These are phyloP conservation scores for Myzus persicae DNA, from an alignment of 1,140 invertebrate species.

Conservation along the genomic window DNA sequence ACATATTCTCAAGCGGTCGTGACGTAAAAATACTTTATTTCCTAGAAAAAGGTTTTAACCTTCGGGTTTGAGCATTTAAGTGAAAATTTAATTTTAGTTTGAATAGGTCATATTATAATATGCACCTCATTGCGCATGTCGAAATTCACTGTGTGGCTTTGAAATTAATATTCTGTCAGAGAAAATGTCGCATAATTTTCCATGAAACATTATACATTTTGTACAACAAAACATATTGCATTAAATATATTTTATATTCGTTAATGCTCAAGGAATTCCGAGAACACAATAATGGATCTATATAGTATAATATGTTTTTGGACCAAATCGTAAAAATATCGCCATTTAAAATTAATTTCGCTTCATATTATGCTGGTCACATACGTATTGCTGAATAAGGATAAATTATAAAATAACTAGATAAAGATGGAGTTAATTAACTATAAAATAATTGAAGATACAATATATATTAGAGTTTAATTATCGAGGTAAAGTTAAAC, in stretches of 20 bases:
- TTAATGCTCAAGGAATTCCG: neutral
- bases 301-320: neutral
- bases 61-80: neutral
- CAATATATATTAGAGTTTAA: neutral
- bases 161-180: neutral
- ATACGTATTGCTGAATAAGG: neutral
- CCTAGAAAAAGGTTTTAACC: neutral
- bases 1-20: neutral
- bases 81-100: neutral
- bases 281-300: neutral
- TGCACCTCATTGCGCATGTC: neutral
- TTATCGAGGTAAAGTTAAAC: neutral
- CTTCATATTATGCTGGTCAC: neutral
- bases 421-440: too few relatives aligned
- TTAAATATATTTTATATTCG: neutral
- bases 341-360: neutral
- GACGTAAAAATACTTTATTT: neutral
- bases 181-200: neutral
- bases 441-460: neutral
- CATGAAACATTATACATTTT: neutral
- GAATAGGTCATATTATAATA: neutral
- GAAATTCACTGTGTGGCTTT: neutral
- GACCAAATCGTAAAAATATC: neutral
- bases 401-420: too few relatives aligned
- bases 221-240: neutral